phyloP scores from a whole-genome alignment of 2,888 invertebrate genomes.

The Trichopria drosophilae region DNA sequence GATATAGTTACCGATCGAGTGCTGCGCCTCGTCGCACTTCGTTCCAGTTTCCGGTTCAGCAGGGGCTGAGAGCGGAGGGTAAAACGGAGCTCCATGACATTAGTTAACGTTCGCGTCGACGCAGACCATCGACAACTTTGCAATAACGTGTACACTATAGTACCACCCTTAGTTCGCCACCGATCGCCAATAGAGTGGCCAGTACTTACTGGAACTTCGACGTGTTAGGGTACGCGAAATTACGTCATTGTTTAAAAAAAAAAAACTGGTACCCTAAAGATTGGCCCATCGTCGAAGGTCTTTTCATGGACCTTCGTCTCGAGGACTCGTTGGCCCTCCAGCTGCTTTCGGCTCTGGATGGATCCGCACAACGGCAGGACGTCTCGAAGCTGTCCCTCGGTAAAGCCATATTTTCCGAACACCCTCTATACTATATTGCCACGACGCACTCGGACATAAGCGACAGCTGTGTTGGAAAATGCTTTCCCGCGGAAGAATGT shows the following conservation, averaged over 20 bases:
- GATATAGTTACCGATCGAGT: not conserved
- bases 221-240: not conserved
- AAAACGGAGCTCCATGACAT: conserved; percentile 42
- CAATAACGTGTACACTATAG: conserved; percentile 20
- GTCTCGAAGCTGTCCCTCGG: conserved; percentile 46
- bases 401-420: too few species aligned
- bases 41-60: conserved; percentile 26
- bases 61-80: conserved; percentile 16
- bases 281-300: conserved; percentile 2
- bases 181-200: conserved; percentile 22
- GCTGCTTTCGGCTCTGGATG: conserved; percentile 36
- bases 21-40: conserved; percentile 15
- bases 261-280: not conserved
- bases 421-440: too few species aligned
- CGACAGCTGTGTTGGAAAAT: too few species aligned
- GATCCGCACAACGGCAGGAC: conserved; percentile 38
- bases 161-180: conserved; percentile 19
- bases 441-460: too few species aligned
- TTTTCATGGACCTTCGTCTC: conserved; percentile 19
- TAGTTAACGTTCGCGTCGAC: conserved; percentile 42
- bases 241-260: conserved; percentile 9
- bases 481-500: too few species aligned
- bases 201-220: conserved; percentile 6
- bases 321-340: conserved; percentile 22
- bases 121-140: conserved; percentile 35